Percentiles rank a stretch among this genome's conserved stretches.
phyloP scores from a whole-genome alignment of 2,797 vertebrate genomes.

The Clamator glandarius region DNA sequence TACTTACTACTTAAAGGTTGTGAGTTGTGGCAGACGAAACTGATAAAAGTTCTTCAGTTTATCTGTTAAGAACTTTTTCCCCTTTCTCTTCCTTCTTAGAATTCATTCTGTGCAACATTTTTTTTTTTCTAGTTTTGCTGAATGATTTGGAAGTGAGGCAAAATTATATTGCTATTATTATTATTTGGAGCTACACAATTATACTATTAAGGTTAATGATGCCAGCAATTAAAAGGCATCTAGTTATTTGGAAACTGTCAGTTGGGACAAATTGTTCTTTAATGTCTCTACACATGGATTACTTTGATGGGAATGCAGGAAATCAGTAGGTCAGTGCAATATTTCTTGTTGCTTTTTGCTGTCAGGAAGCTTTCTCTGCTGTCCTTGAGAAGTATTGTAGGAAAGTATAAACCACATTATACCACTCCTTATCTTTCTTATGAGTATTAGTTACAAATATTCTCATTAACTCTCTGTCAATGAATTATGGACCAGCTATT shows the following conservation, averaged over 20 bases:
- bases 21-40: conserved; percentile 62
- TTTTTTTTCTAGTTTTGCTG: conserved; percentile 45
- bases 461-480: conserved; percentile 75
- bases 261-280: conserved; percentile 77
- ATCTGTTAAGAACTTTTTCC: conserved; percentile 8
- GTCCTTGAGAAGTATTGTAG: conserved; percentile 74
- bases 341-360: conserved; percentile 77
- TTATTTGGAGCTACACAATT: conserved; percentile 72
- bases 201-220: conserved; percentile 86
- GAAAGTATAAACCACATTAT: conserved; percentile 71
- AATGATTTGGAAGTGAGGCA: conserved; percentile 32
- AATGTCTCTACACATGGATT: conserved; percentile 76
- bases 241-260: conserved; percentile 80
- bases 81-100: background rate
- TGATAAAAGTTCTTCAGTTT: conserved; percentile 57
- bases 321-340: conserved; percentile 74
- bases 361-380: conserved; percentile 71
- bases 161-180: conserved; percentile 68
- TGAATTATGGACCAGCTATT: conserved; percentile 76
- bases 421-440: conserved; percentile 77
- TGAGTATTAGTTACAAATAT: conserved; percentile 77
- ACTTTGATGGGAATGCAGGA: conserved; percentile 73
- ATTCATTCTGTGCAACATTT: background rate
- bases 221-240: conserved; percentile 85
- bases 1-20: conserved; percentile 64